These are phyloP conservation scores for Lutraria lutraria DNA, from an alignment of 2,888 invertebrate species.

Conservation along the genomic window DNA sequence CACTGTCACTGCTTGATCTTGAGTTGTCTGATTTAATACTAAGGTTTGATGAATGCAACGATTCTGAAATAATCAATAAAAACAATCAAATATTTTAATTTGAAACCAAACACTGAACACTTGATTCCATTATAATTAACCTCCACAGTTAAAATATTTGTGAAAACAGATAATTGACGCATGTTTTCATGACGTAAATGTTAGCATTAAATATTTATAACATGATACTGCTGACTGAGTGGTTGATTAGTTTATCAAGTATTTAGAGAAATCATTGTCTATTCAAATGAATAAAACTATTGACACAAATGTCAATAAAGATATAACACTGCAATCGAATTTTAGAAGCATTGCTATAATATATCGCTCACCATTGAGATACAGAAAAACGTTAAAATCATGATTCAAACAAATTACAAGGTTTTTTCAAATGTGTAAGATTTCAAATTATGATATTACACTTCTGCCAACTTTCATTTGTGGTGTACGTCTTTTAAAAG, in stretches of 20 bases:
- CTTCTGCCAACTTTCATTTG: too few relatives aligned
- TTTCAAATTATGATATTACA: too few relatives aligned
- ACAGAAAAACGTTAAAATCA: too few relatives aligned
- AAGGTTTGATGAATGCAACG: conserved; percentile 36
- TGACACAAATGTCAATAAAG: too few relatives aligned
- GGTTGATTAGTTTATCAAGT: background rate
- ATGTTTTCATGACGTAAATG: background rate
- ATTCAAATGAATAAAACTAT: too few relatives aligned
- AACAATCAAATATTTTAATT: conserved; percentile 20
- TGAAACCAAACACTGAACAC: conserved; percentile 11
- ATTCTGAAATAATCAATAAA: conserved; percentile 17
- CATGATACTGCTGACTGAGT: background rate
- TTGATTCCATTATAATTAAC: conserved; percentile 5
- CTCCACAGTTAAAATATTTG: conserved; percentile 23
- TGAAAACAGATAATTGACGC: background rate
- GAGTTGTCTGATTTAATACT: conserved; percentile 40
- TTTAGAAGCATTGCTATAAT: too few relatives aligned
- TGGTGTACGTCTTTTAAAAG: too few relatives aligned
- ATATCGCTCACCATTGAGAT: too few relatives aligned
- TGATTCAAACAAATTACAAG: too few relatives aligned
- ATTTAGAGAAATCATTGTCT: background rate
- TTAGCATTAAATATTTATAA: conserved; percentile 5
- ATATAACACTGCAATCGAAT: too few relatives aligned
- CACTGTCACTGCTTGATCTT: conserved; percentile 29
- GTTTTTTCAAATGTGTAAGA: too few relatives aligned